phyloP scores from a whole-genome alignment of 2,797 vertebrate genomes.

The Stomatorhinus walkeri region DNA sequence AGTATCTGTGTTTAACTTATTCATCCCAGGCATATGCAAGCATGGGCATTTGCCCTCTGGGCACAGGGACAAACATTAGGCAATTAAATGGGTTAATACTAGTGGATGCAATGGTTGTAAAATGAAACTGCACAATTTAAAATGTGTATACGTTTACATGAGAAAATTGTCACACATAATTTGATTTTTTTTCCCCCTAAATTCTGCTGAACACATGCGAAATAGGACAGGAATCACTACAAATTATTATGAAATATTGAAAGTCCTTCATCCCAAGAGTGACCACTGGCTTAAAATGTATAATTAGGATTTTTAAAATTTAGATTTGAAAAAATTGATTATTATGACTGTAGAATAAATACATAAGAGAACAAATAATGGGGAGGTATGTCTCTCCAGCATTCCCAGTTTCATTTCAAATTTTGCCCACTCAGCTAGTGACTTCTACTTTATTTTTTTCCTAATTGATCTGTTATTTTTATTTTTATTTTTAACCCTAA shows the following conservation, averaged over 20 bases:
- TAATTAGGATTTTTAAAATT: background rate
- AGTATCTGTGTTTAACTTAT: background rate
- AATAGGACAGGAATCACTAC: background rate
- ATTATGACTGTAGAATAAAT: background rate
- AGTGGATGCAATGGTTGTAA: background rate
- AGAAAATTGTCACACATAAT: background rate
- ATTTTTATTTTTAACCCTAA: background rate
- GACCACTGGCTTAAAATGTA: background rate
- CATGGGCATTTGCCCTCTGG: background rate
- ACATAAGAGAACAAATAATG: background rate
- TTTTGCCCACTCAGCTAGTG: background rate
- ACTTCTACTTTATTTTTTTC: background rate
- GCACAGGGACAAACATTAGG: background rate
- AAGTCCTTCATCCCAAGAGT: background rate
- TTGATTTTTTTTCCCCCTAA: background rate
- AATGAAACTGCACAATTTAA: background rate
- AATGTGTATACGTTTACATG: background rate
- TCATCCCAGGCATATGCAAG: background rate
- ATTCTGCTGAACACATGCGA: background rate
- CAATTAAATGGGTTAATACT: background rate
- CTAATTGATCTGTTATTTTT: background rate
- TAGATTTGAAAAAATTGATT: background rate
- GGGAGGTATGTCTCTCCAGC: background rate
- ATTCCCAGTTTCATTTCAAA: background rate
- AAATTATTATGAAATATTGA: background rate